Base-by-base conservation (phyloP, 1,140 invertebrate species). In the Aphelenchoides besseyi region DNA sequence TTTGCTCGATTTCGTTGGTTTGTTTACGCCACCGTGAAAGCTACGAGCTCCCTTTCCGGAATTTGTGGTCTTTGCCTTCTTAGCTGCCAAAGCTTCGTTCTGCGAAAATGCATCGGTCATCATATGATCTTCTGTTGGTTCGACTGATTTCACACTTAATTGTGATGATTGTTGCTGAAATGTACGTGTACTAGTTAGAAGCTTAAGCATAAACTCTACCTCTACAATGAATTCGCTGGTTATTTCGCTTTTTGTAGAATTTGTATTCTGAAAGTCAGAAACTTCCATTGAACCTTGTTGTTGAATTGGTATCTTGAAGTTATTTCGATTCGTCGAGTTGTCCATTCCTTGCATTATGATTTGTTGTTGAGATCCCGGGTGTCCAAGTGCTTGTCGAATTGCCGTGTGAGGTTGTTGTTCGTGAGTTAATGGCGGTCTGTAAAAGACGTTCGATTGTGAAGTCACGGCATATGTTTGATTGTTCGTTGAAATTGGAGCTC, bases 321-420 rank as follows among this genome's bases (percentile, higher is more conserved):
- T n/a, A n/a, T n/a, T n/a, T n/a, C n/a, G n/a, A n/a, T n/a, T n/a
- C n/a, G n/a, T n/a, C n/a, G n/a, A n/a, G n/a, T n/a, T n/a, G n/a
- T n/a, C n/a, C n/a, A n/a, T n/a, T n/a, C n/a, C n/a, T n/a, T n/a
- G n/a, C n/a, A 48, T 48, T 12, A 48, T 23, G 41, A 48, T 48
- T 48, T 48, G 41, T 12, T 23, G 41, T 23, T 12, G 41, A 12
- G 41, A 23, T 23, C 41, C 41, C 12, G 41, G 41, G 23, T 59
- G 5, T 18, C 18, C 55, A 23, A 59, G 55, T 8, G 55, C 55
- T 5, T 59, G 55, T 8, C 55, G 55, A 59, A 59, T 59, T 28
- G 55, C 55, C 5, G 5, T 33, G 55, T 59, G 5, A 8, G 55
- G 55, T 33, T 59, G 55, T 33, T 59, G 55, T 16, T 48, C 41